Conservation (phyloP, 2,888 invertebrate genomes). For the Orthosia gracilis region DNA sequence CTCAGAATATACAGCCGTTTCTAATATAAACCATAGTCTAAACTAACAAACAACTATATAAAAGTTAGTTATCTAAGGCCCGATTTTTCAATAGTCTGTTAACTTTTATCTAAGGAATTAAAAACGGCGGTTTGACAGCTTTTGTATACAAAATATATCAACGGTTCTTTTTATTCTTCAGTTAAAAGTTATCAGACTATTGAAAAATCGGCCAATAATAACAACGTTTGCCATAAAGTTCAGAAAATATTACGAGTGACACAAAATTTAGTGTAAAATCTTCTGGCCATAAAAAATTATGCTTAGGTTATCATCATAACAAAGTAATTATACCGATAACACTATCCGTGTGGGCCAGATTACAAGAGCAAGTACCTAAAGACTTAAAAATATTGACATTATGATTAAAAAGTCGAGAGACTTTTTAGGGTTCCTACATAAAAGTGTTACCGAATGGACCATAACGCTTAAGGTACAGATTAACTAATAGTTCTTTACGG, state of each 20-base stretch:
- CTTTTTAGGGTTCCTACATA: slow-evolving; percentile 46
- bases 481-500: no score
- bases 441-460: neutral
- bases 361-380: slow-evolving; percentile 57
- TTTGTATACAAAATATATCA: no score
- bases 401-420: slow-evolving; percentile 63
- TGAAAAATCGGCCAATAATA: no score
- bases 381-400: slow-evolving; percentile 75
- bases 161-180: no score
- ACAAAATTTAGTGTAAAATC: slow-evolving; percentile 17
- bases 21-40: neutral
- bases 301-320: slow-evolving; percentile 41
- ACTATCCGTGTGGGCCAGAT: slow-evolving; percentile 68
- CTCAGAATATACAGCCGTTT: slow-evolving; percentile 19
- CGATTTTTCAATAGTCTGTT: no score
- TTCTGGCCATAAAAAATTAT: slow-evolving; percentile 35
- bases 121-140: no score
- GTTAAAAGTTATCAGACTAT: no score
- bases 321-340: slow-evolving; percentile 68
- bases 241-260: slow-evolving; percentile 26
- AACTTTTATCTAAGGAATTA: no score
- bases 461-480: no score
- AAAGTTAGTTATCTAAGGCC: neutral
- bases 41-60: slow-evolving; percentile 5
- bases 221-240: neutral